Base-by-base conservation (phyloP, 1,140 invertebrate species). In the Leptinotarsa undecemlineata region DNA sequence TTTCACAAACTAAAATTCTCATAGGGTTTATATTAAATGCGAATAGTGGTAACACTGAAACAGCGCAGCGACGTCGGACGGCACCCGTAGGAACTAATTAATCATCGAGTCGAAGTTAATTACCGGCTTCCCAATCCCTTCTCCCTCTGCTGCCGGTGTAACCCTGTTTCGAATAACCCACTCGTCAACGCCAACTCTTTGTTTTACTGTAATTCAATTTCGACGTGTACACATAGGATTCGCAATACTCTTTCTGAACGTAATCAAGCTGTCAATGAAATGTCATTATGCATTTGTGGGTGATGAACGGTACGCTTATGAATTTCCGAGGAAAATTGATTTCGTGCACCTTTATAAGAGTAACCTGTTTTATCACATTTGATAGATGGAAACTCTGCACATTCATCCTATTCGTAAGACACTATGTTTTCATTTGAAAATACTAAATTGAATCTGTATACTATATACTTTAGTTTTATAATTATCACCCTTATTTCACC, bases 51-150 rank as follows among this genome's bases (percentile, higher is more conserved):
- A 42, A 11, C 33, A 42, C 23, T 33, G 33, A 68, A 68, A 68
- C 26, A 3, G 48, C 62, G 79, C 74, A 77, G 78, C 78, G 78
- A 72, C 78, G 76, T 75, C 79, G 76, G 81, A 80, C 81, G 80
- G 80, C 73, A 78, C 80, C 80, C 78, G 80, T 81, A 82, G 81
- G 79, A 83, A 83, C 82, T 83, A 83, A 83, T 83, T 83, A 83
- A 83, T 83, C 82, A 82, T 83, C 82, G 80, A 83, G 81, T 80
- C 80, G 78, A 76, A 82, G 82, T 83, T 83, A 83, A 83, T 83
- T 83, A 83, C 80, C 78, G 75, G 68, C 80, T 78, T 81, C 81
- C 80, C 81, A 76, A 77, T 79, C 76, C 76, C 77, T 74, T 72
- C 72, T 66, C 66, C 60, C 51, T 62, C 33, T 76, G 47, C 17